Evolutionary conservation across 2,113 vertebrate genomes (phyloP).

Genomic region (Trinectes maculatus): DNA sequence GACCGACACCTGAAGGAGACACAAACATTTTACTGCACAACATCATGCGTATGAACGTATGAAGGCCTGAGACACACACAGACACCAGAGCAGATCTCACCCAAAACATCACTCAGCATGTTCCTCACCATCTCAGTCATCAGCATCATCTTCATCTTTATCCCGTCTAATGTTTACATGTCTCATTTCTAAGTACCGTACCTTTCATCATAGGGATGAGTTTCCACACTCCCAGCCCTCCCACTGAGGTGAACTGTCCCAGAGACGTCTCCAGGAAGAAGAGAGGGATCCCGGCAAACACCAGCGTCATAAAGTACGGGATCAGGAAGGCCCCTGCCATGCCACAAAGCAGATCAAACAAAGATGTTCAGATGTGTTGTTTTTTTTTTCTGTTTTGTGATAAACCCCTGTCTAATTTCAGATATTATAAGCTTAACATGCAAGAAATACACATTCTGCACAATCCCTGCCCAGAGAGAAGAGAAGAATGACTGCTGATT

Average conservation of each 20-base stretch:
- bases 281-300: slow-evolving; percentile 92
- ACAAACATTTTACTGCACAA: neutral
- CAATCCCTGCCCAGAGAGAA: too few relatives aligned
- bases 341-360: neutral
- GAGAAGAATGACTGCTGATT: too few relatives aligned
- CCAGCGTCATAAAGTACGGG: slow-evolving; percentile 89
- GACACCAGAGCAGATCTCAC: neutral
- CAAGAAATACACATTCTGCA: too few relatives aligned
- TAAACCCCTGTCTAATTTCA: too few relatives aligned
- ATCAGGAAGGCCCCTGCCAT: slow-evolving; percentile 89
- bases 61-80: neutral
- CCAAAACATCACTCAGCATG: neutral
- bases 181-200: too few relatives aligned
- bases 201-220: slow-evolving; percentile 95
- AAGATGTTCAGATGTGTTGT: too few relatives aligned
- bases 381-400: too few relatives aligned
- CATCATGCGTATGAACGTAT: neutral
- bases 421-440: too few relatives aligned
- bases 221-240: slow-evolving; percentile 91
- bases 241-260: slow-evolving; percentile 89
- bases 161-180: too few relatives aligned
- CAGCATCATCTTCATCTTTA: neutral
- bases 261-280: slow-evolving; percentile 90
- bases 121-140: neutral
- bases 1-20: slow-evolving; percentile 83